Conservation (phyloP, 2,888 invertebrate genomes). For the Diplazon laetatorius region DNA sequence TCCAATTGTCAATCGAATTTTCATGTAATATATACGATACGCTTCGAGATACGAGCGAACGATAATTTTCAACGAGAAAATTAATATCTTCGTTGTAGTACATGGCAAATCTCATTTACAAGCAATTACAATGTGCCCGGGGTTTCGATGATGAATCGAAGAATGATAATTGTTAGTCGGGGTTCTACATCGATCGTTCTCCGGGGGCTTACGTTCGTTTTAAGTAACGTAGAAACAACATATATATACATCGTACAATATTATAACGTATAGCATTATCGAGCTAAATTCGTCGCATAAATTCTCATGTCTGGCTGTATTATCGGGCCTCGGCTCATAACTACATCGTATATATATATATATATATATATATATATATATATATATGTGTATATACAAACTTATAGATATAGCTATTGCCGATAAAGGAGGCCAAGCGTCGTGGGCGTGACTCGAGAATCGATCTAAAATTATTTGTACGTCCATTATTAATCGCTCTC, state of each 20-base stretch:
- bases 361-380: no score
- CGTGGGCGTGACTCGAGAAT: constrained; percentile 60
- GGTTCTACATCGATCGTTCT: constrained; percentile 46
- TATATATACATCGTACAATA: constrained; percentile 32
- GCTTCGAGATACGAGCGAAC: constrained; percentile 49
- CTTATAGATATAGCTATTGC: no score
- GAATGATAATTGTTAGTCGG: constrained; percentile 53
- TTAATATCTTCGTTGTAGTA: constrained; percentile 57
- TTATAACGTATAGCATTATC: constrained; percentile 51
- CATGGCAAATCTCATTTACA: constrained; percentile 24
- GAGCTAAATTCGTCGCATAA: constrained; percentile 58
- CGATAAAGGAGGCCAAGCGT: constrained; percentile 59
- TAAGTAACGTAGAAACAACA: constrained; percentile 36
- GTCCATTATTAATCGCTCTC: constrained; percentile 63
- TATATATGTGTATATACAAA: no score
- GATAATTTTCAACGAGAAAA: constrained; percentile 60
- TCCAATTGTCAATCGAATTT: constrained; percentile 53
- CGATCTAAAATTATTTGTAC: constrained; percentile 64
- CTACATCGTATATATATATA: constrained; percentile 26
- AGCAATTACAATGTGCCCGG: constrained; percentile 40
- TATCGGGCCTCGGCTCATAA: constrained; percentile 31
- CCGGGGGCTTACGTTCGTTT: constrained; percentile 17
- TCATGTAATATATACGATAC: constrained; percentile 13
- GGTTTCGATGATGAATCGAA: constrained; percentile 63
- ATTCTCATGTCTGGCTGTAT: constrained; percentile 57